Conservation (phyloP, 2,113 vertebrate species). For the Pseudonaja textilis region DNA sequence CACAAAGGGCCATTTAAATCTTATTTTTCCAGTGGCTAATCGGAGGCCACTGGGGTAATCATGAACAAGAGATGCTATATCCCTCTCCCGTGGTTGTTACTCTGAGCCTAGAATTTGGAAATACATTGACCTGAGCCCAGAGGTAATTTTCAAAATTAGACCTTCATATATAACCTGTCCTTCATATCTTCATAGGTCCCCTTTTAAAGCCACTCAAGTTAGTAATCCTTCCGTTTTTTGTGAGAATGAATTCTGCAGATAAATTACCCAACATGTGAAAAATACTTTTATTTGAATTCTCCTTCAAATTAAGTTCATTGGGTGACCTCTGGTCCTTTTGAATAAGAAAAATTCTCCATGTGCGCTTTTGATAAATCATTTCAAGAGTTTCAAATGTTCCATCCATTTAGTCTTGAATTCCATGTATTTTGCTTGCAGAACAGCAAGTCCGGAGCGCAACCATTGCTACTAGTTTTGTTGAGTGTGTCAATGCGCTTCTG, state of each 20-base stretch:
- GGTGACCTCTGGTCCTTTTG: background rate
- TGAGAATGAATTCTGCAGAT: background rate
- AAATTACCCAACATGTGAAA: background rate
- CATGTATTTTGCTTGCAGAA: background rate
- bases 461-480: background rate
- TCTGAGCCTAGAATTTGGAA: background rate
- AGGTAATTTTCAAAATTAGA: background rate
- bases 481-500: background rate
- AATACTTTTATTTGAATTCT: background rate
- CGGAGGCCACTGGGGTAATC: background rate
- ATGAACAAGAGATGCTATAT: background rate
- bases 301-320: background rate
- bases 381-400: background rate
- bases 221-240: background rate
- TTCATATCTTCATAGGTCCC: background rate
- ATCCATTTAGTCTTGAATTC: background rate
- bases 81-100: background rate
- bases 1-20: background rate
- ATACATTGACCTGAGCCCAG: background rate
- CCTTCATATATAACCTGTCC: background rate
- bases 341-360: background rate
- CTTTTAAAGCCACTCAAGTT: background rate
- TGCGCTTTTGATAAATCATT: background rate
- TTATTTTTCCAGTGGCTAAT: background rate
- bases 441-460: background rate